A percentile compares a stretch with the other conserved stretches of the same genome.
Conservation (phyloP, 2,888 invertebrate species). For the Tenthredo scrophulariae region DNA sequence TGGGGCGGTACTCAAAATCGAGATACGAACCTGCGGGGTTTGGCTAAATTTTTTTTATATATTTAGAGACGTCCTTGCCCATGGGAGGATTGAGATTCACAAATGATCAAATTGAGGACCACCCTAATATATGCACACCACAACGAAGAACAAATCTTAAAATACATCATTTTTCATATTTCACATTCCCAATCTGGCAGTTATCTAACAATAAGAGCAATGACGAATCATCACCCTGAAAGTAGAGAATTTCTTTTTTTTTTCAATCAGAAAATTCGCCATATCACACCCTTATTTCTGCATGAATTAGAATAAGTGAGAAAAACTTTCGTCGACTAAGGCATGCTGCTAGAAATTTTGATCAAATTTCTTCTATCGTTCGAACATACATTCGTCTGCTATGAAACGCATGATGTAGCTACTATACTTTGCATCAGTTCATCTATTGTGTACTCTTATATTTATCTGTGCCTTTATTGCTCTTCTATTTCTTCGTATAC, state of each 20-base stretch:
- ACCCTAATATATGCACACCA: neutral
- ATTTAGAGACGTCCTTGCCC: no score
- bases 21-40: no score
- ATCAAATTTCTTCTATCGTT: neutral
- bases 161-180: neutral
- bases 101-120: no score
- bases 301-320: neutral
- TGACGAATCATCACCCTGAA: neutral
- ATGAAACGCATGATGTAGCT: neutral
- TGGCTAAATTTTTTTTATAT: no score
- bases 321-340: neutral
- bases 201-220: neutral
- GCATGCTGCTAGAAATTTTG: neutral
- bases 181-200: neutral
- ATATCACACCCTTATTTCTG: neutral
- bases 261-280: neutral
- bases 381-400: neutral
- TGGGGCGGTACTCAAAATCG: no score
- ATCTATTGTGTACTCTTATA: neutral
- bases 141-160: neutral
- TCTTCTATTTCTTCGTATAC: neutral
- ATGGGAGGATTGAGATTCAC: no score
- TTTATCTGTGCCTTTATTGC: neutral
- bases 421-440: neutral
- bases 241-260: neutral